phyloP scores from a whole-genome alignment of 1,140 invertebrate genomes.

The Antheraea pernyi region DNA sequence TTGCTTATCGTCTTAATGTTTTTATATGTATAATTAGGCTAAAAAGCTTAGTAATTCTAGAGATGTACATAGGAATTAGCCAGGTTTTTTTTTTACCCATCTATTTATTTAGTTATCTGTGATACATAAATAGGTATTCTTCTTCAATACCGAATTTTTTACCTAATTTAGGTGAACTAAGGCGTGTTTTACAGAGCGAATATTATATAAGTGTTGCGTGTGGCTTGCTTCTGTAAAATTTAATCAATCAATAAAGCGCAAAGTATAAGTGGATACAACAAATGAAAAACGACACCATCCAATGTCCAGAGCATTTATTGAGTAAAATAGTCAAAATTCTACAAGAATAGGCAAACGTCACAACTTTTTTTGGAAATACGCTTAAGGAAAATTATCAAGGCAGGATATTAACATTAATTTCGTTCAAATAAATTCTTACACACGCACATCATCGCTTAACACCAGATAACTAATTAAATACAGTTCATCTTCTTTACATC shows the following conservation, averaged over 20 bases:
- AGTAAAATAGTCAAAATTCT: conserved; percentile 78
- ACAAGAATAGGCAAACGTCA: conserved; percentile 77
- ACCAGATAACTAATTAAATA: conserved; percentile 28
- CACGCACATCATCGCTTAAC: conserved; percentile 43
- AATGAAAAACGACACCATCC: conserved; percentile 49
- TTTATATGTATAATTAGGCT: too few relatives aligned
- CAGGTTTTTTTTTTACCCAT: too few relatives aligned
- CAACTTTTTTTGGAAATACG: conserved; percentile 69
- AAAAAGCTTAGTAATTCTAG: too few relatives aligned
- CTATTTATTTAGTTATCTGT: too few relatives aligned
- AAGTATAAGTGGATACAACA: neutral
- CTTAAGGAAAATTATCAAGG: conserved; percentile 68
- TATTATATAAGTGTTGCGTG: neutral
- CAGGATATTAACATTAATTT: conserved; percentile 59
- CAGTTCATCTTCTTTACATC: conserved; percentile 10
- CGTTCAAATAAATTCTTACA: conserved; percentile 40
- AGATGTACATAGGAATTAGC: too few relatives aligned
- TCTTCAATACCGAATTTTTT: too few relatives aligned
- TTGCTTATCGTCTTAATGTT: too few relatives aligned
- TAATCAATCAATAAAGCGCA: neutral
- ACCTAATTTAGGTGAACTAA: too few relatives aligned
- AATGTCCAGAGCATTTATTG: conserved; percentile 75
- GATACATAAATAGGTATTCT: too few relatives aligned
- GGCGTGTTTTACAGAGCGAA: too few relatives aligned
- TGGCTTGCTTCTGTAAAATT: neutral